Evolutionary conservation across 2,888 invertebrate genomes (phyloP), one percentile per base, ranked within the genome.

Genomic region (Orthonevra nobilis): DNA sequence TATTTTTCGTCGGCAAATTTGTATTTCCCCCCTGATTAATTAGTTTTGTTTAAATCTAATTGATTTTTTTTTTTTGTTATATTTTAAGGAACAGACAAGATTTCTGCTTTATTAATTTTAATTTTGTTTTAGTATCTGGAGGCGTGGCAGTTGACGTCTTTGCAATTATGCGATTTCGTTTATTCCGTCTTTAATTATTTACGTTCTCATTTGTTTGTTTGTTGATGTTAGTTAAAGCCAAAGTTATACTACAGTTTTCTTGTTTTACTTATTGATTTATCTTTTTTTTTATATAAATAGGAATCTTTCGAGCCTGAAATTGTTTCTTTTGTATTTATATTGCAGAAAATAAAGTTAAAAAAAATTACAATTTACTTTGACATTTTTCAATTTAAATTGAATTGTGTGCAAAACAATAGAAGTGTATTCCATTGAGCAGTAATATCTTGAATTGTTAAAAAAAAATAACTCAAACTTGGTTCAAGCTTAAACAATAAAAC

Each of bases 261-360:
- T 56, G 34, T 44, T 70, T 61, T 60, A 17, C n/a, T 60, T 64
- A 34, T 3, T n/a, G n/a, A n/a, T 26, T 44, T 42, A 19, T 6
- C 48, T 38, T 12, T 50, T 42, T 42, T 15, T 61, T 46, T 69
- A 12, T 64, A 77, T 77, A 72, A 72, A 77, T 77, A 77, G 77
- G 77, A 77, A 77, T 77, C 44, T 64, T 58, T 72, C 72, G 52
- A 72, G 77, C 77, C 77, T 77, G 77, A 77, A 77, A 72, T 77
- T 72, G 77, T 77, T 77, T 66, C 72, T 72, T 63, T 77, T 70
- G 70, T 70, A 70, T 58, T 34, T 58, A 26, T 61, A 58, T 64
- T 72, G 72, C 64, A 64, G 60, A 64, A 44, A 32, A 56, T n/a
- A 19, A 12, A 38, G 7, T 20, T 32, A 19, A 10, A 10, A 50